These are phyloP conservation scores for Melinaea marsaeus DNA, from an alignment of 2,888 invertebrate species.

Conservation along the genomic window DNA sequence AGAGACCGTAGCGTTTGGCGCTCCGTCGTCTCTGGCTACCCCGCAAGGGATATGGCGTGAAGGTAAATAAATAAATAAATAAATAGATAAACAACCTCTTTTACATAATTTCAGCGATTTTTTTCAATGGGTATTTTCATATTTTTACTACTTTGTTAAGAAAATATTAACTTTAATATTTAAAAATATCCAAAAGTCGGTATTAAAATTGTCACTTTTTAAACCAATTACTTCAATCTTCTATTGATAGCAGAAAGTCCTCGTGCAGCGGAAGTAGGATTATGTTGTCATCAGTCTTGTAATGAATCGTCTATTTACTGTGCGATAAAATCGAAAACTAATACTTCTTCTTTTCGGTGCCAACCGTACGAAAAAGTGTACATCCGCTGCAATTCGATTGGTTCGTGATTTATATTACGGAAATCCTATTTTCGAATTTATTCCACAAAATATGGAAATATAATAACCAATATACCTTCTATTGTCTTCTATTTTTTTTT, in stretches of 20 bases:
- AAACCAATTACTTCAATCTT: neutral
- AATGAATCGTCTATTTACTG: constrained; percentile 55
- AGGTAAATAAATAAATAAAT: too few species aligned
- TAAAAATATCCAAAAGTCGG: neutral
- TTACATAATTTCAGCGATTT: too few species aligned
- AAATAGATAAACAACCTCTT: too few species aligned
- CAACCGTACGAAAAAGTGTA: neutral
- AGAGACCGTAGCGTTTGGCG: too few species aligned
- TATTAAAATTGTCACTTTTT: neutral
- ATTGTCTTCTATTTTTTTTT: too few species aligned
- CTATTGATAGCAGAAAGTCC: constrained; percentile 1
- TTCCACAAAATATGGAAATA: too few species aligned
- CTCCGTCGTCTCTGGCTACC: too few species aligned
- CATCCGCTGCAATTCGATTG: neutral
- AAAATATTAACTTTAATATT: too few species aligned
- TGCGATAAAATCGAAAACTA: constrained; percentile 51
- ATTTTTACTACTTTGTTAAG: too few species aligned
- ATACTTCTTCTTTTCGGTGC: constrained; percentile 37
- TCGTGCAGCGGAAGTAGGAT: constrained; percentile 41
- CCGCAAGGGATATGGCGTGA: too few species aligned
- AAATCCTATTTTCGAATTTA: neutral
- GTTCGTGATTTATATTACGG: constrained; percentile 1
- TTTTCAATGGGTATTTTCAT: too few species aligned
- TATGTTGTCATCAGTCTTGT: constrained; percentile 55
- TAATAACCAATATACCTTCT: too few species aligned